A percentile compares a stretch with the other conserved stretches of the same genome.
phyloP scores from a whole-genome alignment of 2,888 invertebrate species.

The Andricus quercusramuli region DNA sequence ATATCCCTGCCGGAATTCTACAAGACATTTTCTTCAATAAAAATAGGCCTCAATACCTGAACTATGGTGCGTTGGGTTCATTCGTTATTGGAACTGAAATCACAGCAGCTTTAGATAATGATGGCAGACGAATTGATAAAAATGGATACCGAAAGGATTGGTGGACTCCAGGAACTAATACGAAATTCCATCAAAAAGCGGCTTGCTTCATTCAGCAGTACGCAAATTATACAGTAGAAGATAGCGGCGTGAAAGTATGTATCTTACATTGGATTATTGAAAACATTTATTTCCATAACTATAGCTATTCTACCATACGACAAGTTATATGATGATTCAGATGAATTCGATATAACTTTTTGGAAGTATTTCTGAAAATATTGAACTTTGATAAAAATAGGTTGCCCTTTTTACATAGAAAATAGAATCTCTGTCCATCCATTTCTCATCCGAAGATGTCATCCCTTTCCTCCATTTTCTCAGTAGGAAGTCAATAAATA shows the following conservation, averaged over 20 bases:
- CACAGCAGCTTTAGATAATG: constrained; percentile 92
- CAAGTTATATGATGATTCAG: too few species aligned
- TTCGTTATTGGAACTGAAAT: constrained; percentile 93
- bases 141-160: constrained; percentile 94
- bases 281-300: too few species aligned
- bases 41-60: constrained; percentile 79
- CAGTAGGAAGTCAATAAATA: too few species aligned
- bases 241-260: constrained; percentile 72
- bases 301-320: too few species aligned
- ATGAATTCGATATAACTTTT: too few species aligned
- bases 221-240: constrained; percentile 69
- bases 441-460: too few species aligned
- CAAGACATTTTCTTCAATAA: constrained; percentile 95
- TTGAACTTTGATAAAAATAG: too few species aligned
- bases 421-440: too few species aligned
- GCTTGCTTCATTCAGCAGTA: constrained; percentile 89
- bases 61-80: constrained; percentile 66
- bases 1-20: constrained; percentile 95
- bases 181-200: constrained; percentile 84
- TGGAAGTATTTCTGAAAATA: too few species aligned
- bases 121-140: constrained; percentile 94
- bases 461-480: too few species aligned
- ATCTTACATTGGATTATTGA: too few species aligned
- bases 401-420: too few species aligned
- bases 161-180: constrained; percentile 84